Evolutionary conservation across 2,888 invertebrate species (phyloP).

Genomic region (Drosophila glabriapex): DNA sequence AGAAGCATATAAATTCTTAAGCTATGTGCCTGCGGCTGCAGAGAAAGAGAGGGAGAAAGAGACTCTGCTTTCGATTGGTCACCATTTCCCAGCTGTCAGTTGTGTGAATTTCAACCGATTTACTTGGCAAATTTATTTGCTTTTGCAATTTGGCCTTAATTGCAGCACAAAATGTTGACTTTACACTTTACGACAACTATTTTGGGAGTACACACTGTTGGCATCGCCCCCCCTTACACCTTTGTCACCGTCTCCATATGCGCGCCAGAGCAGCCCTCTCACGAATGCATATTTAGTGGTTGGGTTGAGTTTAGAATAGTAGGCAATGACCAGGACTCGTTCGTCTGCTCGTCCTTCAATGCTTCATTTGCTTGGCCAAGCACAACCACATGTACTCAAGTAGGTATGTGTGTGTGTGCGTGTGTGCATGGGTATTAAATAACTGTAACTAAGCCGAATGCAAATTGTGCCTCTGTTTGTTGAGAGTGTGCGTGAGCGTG

Average conservation of each 20-base stretch:
- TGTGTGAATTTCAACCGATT: slow-evolving; percentile 60
- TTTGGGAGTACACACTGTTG: slow-evolving; percentile 37
- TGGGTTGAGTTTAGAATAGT: neutral
- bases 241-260: too few species aligned
- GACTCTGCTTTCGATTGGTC: slow-evolving; percentile 21
- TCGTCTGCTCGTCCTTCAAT: slow-evolving; percentile 36
- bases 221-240: neutral
- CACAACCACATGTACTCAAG: slow-evolving; percentile 57
- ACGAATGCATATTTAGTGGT: slow-evolving; percentile 44
- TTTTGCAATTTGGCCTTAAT: slow-evolving; percentile 71
- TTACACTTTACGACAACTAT: slow-evolving; percentile 69
- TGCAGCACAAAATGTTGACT: slow-evolving; percentile 77
- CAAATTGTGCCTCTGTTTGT: slow-evolving; percentile 62
- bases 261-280: slow-evolving; percentile 11
- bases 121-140: slow-evolving; percentile 68
- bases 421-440: slow-evolving; percentile 58
- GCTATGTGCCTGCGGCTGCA: neutral
- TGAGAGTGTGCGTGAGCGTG: slow-evolving; percentile 13
- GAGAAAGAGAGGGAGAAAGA: neutral
- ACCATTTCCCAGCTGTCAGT: slow-evolving; percentile 28
- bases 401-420: slow-evolving; percentile 31
- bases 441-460: slow-evolving; percentile 70
- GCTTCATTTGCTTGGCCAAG: slow-evolving; percentile 61
- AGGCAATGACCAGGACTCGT: slow-evolving; percentile 33
- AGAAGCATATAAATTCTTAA: slow-evolving; percentile 2